Percentiles rank a stretch among this genome's conserved stretches.
Conservation (phyloP, 2,797 vertebrate species). For the Aeoliscus strigatus region DNA sequence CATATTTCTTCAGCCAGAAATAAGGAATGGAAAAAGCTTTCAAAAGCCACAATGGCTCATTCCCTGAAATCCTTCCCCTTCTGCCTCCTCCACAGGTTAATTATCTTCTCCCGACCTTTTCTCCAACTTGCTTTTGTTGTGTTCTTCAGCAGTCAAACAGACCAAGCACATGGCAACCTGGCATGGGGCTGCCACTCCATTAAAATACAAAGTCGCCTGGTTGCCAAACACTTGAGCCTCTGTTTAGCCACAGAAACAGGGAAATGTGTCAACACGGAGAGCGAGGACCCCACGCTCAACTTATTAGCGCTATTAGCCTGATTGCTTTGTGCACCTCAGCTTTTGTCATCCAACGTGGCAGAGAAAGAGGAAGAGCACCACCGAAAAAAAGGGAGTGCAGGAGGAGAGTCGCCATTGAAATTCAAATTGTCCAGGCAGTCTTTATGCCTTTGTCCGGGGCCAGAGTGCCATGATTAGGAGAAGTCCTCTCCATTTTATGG, state of each 20-base stretch:
- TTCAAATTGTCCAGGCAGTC: slow-evolving; percentile 70
- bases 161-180: slow-evolving; percentile 62
- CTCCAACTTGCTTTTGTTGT: slow-evolving; percentile 58
- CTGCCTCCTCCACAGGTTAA: slow-evolving; percentile 58
- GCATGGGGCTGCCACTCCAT: slow-evolving; percentile 65
- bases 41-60: slow-evolving; percentile 30
- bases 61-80: slow-evolving; percentile 36
- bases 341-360: slow-evolving; percentile 57
- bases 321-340: slow-evolving; percentile 69
- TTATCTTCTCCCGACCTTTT: slow-evolving; percentile 63
- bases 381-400: slow-evolving; percentile 28
- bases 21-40: slow-evolving; percentile 2
- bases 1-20: slow-evolving; percentile 2
- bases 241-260: slow-evolving; percentile 76
- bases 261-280: slow-evolving; percentile 75
- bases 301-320: slow-evolving; percentile 79
- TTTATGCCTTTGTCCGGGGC: slow-evolving; percentile 67
- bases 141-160: slow-evolving; percentile 45
- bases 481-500: slow-evolving; percentile 65
- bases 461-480: slow-evolving; percentile 75
- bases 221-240: slow-evolving; percentile 74
- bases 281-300: slow-evolving; percentile 70
- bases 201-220: slow-evolving; percentile 60
- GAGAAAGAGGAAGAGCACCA: slow-evolving; percentile 37
- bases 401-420: slow-evolving; percentile 70